Evolutionary conservation across 2,797 vertebrate genomes (phyloP).

Genomic region (Rhinophrynus dorsalis): DNA sequence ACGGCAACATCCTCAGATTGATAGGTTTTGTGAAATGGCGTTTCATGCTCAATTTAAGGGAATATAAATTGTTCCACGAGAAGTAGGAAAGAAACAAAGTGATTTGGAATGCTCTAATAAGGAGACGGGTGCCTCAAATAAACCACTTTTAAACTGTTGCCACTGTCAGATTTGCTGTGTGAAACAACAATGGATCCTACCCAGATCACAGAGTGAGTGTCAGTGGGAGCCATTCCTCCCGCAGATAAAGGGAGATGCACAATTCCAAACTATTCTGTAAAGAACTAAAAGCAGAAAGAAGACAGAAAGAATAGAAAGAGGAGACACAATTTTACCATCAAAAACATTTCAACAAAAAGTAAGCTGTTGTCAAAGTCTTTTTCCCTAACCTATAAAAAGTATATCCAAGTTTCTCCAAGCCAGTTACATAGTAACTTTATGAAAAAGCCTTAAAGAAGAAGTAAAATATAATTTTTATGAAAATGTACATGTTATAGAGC

Average conservation of each 20-base stretch:
- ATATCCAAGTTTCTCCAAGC: neutral
- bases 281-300: conserved; percentile 4
- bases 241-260: conserved; percentile 22
- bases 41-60: conserved; percentile 66
- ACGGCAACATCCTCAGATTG: conserved; percentile 61
- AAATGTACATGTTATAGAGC: too few species aligned
- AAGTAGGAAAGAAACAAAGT: conserved; percentile 19
- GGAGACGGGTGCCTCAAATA: conserved; percentile 5
- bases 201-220: conserved; percentile 32
- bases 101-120: conserved; percentile 9
- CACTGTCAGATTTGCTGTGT: neutral
- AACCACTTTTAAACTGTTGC: conserved; percentile 28
- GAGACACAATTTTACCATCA: neutral
- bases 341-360: neutral
- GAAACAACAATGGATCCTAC: conserved; percentile 26
- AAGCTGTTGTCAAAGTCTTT: neutral
- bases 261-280: conserved; percentile 8
- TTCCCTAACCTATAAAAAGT: neutral
- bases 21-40: conserved; percentile 63
- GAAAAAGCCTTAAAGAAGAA: too few species aligned
- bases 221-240: conserved; percentile 24
- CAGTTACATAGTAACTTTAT: neutral
- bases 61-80: conserved; percentile 63
- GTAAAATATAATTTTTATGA: too few species aligned
- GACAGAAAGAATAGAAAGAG: neutral